phyloP scores from a whole-genome alignment of 2,888 invertebrate species.

The Diploptera punctata region DNA sequence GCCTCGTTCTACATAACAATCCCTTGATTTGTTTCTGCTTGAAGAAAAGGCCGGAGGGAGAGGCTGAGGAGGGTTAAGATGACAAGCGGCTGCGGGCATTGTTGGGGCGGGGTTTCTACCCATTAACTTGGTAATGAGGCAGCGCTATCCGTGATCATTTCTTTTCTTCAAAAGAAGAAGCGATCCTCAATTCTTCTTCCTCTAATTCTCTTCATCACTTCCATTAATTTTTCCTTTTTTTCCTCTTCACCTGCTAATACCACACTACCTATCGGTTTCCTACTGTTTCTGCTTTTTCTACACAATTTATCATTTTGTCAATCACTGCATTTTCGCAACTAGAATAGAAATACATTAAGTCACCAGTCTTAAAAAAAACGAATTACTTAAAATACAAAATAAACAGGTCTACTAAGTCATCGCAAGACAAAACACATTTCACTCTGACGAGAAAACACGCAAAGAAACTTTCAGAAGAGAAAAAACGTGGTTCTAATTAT shows the following conservation, averaged over 20 bases:
- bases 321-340: too few species aligned
- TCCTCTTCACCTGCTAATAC: not conserved
- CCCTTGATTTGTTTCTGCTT: not conserved
- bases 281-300: too few species aligned
- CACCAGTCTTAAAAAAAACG: too few species aligned
- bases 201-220: constrained; percentile 1
- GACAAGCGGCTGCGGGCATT: not conserved
- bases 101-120: constrained; percentile 15
- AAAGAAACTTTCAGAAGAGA: too few species aligned
- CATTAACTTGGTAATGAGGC: constrained; percentile 24
- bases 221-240: not conserved
- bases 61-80: not conserved
- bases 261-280: too few species aligned
- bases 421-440: too few species aligned
- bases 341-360: too few species aligned
- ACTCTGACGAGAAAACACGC: too few species aligned
- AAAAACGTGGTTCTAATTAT: too few species aligned
- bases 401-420: too few species aligned
- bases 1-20: not conserved
- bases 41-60: not conserved
- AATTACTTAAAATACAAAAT: too few species aligned
- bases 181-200: not conserved
- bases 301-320: too few species aligned
- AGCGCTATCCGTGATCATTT: not conserved
- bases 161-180: not conserved